Evolutionary conservation across 2,113 vertebrate genomes (phyloP).

Genomic region (Lophotis ruficrista): DNA sequence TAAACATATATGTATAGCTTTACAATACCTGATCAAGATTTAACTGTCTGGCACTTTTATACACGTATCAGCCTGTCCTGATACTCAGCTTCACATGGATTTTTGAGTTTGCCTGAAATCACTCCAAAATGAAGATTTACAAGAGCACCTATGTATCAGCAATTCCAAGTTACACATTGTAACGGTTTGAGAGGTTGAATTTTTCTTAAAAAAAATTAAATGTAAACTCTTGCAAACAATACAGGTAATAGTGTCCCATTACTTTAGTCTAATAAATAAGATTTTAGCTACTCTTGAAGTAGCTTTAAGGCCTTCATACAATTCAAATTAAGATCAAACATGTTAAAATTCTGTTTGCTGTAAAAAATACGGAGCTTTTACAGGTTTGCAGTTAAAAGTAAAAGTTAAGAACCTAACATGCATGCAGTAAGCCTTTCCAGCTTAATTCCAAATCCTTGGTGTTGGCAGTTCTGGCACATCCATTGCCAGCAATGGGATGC

Average conservation of each 20-base stretch:
- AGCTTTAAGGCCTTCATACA: conserved; percentile 84
- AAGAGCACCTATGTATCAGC: conserved; percentile 62
- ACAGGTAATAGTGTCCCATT: conserved; percentile 65
- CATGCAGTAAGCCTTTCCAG: conserved; percentile 69
- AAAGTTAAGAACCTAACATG: conserved; percentile 67
- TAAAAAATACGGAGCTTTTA: conserved; percentile 80
- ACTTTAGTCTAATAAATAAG: conserved; percentile 77
- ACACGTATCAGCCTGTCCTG: conserved; percentile 61
- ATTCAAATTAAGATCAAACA: conserved; percentile 72
- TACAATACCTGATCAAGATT: conserved; percentile 76
- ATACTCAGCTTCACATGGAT: conserved; percentile 26
- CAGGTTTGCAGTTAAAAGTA: conserved; percentile 75
- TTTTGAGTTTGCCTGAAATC: conserved; percentile 49
- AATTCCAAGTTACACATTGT: conserved; percentile 23
- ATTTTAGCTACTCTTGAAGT: conserved; percentile 72
- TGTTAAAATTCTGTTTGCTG: conserved; percentile 77
- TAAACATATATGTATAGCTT: conserved; percentile 77
- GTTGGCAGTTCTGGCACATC: conserved; percentile 61
- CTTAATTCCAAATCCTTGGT: conserved; percentile 52
- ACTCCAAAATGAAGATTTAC: conserved; percentile 60
- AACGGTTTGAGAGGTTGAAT: conserved; percentile 62
- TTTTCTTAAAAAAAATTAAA: conserved; percentile 64
- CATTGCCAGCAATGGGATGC: conserved; percentile 71
- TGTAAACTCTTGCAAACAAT: conserved; percentile 71
- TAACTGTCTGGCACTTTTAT: conserved; percentile 73